Evolutionary conservation across 2,113 vertebrate genomes (phyloP).

Genomic region (Prunella fulvescens): DNA sequence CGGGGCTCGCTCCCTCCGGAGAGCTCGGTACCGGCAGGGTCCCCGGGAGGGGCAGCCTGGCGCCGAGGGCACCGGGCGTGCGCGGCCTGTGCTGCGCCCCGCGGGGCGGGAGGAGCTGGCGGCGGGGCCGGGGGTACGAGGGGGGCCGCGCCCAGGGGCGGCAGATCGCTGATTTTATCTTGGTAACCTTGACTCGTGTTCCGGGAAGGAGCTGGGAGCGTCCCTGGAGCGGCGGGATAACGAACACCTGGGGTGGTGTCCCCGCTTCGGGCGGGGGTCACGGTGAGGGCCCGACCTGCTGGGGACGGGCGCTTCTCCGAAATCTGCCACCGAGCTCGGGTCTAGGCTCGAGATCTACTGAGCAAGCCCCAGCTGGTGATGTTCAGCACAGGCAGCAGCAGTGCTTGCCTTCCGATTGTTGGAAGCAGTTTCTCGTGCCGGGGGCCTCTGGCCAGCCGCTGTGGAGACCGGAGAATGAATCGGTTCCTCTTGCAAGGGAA

Average conservation of each 20-base stretch:
- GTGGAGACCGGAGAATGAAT: not conserved
- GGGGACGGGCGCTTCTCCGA: not conserved
- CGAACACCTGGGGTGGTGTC: not conserved
- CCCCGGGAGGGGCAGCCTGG: not conserved
- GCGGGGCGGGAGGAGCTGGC: not conserved
- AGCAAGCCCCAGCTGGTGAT: not conserved
- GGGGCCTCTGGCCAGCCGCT: not conserved
- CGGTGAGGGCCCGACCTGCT: not conserved
- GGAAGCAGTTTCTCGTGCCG: not conserved
- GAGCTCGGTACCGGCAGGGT: not conserved
- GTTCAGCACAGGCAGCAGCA: not conserved
- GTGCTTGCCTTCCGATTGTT: not conserved
- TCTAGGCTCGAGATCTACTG: not conserved
- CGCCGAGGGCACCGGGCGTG: not conserved
- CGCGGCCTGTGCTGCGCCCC: not conserved
- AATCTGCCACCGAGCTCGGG: not conserved
- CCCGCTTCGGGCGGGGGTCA: not conserved
- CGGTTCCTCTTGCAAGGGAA: not conserved
- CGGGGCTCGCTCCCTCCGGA: rapidly evolving
- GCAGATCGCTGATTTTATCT: too few relatives aligned
- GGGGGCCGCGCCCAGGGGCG: too few relatives aligned
- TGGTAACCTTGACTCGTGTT: not conserved
- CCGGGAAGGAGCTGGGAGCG: not conserved
- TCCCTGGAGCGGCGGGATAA: not conserved
- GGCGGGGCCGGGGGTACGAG: not conserved